Evolutionary conservation across 2,113 vertebrate species (phyloP).

Genomic region (Aspiorhynchus laticeps): DNA sequence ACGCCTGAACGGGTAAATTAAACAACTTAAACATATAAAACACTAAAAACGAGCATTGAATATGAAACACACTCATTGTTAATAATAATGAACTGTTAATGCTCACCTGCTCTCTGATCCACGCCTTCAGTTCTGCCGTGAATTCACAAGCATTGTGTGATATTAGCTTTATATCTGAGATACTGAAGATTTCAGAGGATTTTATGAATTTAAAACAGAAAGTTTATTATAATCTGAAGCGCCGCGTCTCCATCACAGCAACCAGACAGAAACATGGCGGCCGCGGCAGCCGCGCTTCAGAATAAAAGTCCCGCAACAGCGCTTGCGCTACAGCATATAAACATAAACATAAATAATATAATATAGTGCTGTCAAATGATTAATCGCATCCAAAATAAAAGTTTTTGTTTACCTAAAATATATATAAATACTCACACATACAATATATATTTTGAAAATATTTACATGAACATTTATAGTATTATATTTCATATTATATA

Average conservation of each 20-base stretch:
- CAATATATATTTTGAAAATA: too few relatives aligned
- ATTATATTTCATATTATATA: too few relatives aligned
- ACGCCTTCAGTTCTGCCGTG: not conserved
- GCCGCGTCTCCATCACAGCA: constrained; percentile 14
- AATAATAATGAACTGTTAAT: not conserved
- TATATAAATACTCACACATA: too few relatives aligned
- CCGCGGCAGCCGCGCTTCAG: not conserved
- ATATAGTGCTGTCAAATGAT: too few relatives aligned
- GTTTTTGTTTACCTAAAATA: too few relatives aligned
- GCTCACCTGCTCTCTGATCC: not conserved
- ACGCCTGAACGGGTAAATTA: not conserved
- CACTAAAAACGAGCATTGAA: not conserved
- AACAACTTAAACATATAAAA: not conserved
- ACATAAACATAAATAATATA: too few relatives aligned
- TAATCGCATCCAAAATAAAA: too few relatives aligned
- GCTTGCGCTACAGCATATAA: too few relatives aligned
- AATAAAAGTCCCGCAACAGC: constrained; percentile 8
- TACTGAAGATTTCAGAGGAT: not conserved
- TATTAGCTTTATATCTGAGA: not conserved
- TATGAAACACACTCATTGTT: not conserved
- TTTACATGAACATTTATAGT: too few relatives aligned
- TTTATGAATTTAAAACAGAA: not conserved
- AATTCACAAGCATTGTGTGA: not conserved
- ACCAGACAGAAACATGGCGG: not conserved
- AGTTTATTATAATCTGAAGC: constrained; percentile 3